Evolutionary conservation across 2,888 invertebrate genomes (phyloP), one percentile per base, ranked within the genome.

Genomic region (Eupithecia inturbata): DNA sequence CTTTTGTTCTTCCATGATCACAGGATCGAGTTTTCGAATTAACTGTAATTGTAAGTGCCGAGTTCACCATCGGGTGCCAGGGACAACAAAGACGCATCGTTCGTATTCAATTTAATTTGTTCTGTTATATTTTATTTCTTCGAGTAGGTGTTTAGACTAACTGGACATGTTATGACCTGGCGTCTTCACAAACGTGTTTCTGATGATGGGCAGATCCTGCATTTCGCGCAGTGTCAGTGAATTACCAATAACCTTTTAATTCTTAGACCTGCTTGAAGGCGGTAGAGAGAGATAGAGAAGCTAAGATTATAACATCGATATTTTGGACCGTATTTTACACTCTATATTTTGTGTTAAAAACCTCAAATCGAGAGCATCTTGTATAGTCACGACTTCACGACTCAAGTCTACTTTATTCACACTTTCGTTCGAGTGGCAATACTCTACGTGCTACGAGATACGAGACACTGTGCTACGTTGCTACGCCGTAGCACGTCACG

Each of bases 1-100:
- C 68, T 76, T 74, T 74, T 78, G 70, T 77, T 73, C 75, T 75
- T 75, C 76, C 71, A 73, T 76, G 73, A 74, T 22, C 66, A 26
- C 39, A 66, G 66, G 22, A 66, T 36, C 66, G 22, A 39, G 64
- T 72, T 66, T 66, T 66, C 41, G 16, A 62, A 62, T 62, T 62
- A 31, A 62, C 26, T 57, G 22, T 57, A 64, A 68, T 68, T 68
- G 36, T n/a, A 36, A 36, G 36, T n/a, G 63, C 63, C n/a, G 1
- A 14, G 57, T 57, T 57, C 57, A 22, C 12, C 57, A 26, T 22
- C 12, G 26, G 1, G 2, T 53, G 5, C 1, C 53, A 12, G 26
- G 22, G 26, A 26, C 22, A 57, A 57, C 1, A 14, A 57, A 14
- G 5, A 57, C 57, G 9, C 49, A 26, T 53, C 22, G 22, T 53